Percentiles rank a stretch among this genome's conserved stretches.
Conservation (phyloP, 2,113 vertebrate genomes). For the Accipiter cooperii region DNA sequence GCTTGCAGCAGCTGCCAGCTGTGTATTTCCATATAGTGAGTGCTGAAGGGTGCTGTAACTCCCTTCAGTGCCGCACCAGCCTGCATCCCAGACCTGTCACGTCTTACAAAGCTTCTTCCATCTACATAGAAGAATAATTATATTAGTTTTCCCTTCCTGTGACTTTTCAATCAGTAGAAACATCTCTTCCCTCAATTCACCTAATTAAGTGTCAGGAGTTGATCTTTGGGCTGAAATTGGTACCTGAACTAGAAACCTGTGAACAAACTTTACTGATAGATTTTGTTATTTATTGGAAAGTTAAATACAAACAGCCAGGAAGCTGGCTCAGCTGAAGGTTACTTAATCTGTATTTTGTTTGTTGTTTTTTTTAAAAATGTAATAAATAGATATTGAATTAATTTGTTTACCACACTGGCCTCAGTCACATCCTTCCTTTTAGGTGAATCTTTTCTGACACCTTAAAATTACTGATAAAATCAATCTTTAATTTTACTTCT, state of each 20-base stretch:
- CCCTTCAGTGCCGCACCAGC: not conserved
- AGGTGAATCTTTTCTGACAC: not conserved
- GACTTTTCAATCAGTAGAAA: not conserved
- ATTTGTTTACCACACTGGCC: not conserved
- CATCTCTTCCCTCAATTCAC: not conserved
- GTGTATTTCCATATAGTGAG: accelerated
- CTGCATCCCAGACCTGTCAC: not conserved
- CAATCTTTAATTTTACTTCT: not conserved
- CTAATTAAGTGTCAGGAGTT: constrained; percentile 10
- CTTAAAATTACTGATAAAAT: not conserved
- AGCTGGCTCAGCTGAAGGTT: not conserved
- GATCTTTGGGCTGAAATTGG: constrained; percentile 8
- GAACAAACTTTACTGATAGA: not conserved
- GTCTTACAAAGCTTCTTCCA: not conserved
- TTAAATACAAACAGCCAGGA: not conserved
- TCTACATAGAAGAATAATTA: not conserved
- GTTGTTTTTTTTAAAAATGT: not conserved
- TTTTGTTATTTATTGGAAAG: not conserved
- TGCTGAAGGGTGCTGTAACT: not conserved
- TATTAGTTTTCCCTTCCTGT: not conserved
- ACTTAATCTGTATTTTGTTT: not conserved
- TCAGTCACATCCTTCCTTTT: not conserved
- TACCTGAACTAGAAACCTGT: not conserved
- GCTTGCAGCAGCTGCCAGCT: not conserved
- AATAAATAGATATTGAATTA: not conserved